A percentile compares a stretch with the other conserved stretches of the same genome.
These are phyloP conservation scores for Plagodis dolabraria DNA, from an alignment of 2,888 invertebrate species.

Conservation along the genomic window DNA sequence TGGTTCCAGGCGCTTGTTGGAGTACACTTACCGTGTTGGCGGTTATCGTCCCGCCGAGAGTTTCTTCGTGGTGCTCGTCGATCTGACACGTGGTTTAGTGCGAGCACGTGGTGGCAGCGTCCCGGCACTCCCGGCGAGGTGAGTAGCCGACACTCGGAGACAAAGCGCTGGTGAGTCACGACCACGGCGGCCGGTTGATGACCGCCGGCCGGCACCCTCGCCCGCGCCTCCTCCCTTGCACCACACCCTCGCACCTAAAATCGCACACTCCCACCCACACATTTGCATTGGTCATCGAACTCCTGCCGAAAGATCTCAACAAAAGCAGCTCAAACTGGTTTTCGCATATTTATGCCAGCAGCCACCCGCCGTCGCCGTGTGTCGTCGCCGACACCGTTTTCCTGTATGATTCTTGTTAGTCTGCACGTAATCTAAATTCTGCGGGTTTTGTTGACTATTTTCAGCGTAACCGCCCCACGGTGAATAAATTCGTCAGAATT, in stretches of 20 bases:
- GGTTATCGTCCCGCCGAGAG: conserved; percentile 64
- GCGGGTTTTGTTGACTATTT: conserved; percentile 47
- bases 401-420: conserved; percentile 59
- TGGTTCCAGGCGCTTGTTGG: conserved; percentile 98
- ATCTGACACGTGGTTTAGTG: conserved; percentile 43
- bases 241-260: conserved; percentile 71
- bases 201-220: conserved; percentile 56
- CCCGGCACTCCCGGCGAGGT: conserved; percentile 44
- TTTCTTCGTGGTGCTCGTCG: conserved; percentile 35
- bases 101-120: conserved; percentile 53
- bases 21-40: conserved; percentile 98
- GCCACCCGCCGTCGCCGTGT: conserved; percentile 53
- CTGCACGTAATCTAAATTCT: conserved; percentile 41
- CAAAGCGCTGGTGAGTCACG: conserved; percentile 75
- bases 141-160: conserved; percentile 54
- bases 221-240: conserved; percentile 53
- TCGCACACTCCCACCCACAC: conserved; percentile 62
- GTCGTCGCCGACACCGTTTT: conserved; percentile 58
- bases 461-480: conserved; percentile 44
- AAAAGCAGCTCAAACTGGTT: conserved; percentile 81
- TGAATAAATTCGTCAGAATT: conserved; percentile 25
- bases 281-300: conserved; percentile 81
- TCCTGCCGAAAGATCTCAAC: conserved; percentile 72
- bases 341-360: conserved; percentile 70
- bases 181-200: conserved; percentile 63